These are phyloP conservation scores for Athrips mouffetella DNA, from an alignment of 2,888 invertebrate genomes.

Conservation along the genomic window DNA sequence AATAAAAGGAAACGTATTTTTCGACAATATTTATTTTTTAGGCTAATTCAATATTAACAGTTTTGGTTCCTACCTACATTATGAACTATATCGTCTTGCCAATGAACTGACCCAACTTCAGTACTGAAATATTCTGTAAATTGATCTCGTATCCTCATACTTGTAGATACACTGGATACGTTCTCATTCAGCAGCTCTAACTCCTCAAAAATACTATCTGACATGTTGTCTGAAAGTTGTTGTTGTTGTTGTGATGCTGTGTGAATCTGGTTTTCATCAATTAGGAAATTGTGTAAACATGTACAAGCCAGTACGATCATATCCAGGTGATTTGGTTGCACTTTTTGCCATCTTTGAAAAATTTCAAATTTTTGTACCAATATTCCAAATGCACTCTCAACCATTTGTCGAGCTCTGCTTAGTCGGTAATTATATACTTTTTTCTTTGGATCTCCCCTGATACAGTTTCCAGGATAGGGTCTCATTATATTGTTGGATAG, in stretches of 20 bases:
- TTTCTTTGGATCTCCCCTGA: conserved; percentile 7
- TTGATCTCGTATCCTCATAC: neutral
- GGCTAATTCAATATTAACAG: too few species aligned
- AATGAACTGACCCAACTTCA: neutral
- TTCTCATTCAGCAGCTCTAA: neutral
- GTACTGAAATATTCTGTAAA: neutral
- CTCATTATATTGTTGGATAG: conserved; percentile 17
- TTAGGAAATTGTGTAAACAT: conserved; percentile 16
- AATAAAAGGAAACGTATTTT: too few species aligned
- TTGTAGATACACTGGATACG: too few species aligned
- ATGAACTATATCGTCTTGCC: neutral
- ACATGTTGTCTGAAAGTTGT: too few species aligned
- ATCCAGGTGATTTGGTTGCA: conserved; percentile 10
- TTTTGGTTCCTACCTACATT: too few species aligned
- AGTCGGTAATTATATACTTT: conserved; percentile 11
- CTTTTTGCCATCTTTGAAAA: conserved; percentile 11
- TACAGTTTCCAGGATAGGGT: conserved; percentile 17
- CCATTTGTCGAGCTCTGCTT: conserved; percentile 8
- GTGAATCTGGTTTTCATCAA: neutral
- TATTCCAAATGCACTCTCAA: conserved; percentile 15
- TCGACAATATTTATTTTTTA: too few species aligned
- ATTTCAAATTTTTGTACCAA: conserved; percentile 12
- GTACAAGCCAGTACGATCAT: conserved; percentile 14
- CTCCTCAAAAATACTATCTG: neutral
- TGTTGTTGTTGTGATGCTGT: too few species aligned